These are phyloP conservation scores for Numenius arquata DNA, from an alignment of 2,113 vertebrate genomes.

Conservation along the genomic window DNA sequence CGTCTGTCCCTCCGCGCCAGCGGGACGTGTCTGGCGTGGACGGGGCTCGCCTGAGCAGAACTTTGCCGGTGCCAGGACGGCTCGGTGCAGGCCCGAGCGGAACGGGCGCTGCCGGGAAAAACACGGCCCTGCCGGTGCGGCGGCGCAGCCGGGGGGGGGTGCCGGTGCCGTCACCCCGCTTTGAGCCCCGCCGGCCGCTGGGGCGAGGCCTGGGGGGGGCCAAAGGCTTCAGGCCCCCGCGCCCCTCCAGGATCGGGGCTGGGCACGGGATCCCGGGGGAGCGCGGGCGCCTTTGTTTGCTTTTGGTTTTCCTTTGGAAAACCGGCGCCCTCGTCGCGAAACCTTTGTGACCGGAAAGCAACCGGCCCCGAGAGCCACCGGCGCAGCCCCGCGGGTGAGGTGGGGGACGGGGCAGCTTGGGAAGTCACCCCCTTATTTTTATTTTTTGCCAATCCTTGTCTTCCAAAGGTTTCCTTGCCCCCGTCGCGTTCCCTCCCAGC, in stretches of 20 bases:
- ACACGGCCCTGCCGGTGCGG: not conserved
- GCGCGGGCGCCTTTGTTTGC: not conserved
- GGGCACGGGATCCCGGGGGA: not conserved
- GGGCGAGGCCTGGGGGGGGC: not conserved
- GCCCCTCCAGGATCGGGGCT: not conserved
- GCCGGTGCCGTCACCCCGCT: not conserved
- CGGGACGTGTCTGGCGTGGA: not conserved
- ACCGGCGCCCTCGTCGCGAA: not conserved
- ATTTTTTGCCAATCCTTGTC: too few relatives aligned
- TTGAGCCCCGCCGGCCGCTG: not conserved
- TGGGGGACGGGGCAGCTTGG: accelerated
- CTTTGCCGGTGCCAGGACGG: not conserved
- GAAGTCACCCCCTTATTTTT: not conserved
- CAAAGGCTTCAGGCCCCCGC: too few relatives aligned
- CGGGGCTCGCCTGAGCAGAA: not conserved
- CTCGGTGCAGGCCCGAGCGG: not conserved
- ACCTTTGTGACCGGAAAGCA: not conserved
- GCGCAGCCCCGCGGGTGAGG: not conserved
- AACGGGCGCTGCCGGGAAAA: not conserved
- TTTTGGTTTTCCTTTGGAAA: conserved; percentile 6
- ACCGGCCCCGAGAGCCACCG: not conserved
- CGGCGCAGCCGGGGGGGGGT: not conserved
- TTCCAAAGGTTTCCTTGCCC: not conserved
- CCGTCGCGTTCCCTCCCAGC: accelerated
- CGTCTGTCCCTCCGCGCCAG: not conserved